A percentile compares a stretch with the other conserved stretches of the same genome.
phyloP scores from a whole-genome alignment of 2,888 invertebrate genomes.

The Lasioglossum oenotherae region DNA sequence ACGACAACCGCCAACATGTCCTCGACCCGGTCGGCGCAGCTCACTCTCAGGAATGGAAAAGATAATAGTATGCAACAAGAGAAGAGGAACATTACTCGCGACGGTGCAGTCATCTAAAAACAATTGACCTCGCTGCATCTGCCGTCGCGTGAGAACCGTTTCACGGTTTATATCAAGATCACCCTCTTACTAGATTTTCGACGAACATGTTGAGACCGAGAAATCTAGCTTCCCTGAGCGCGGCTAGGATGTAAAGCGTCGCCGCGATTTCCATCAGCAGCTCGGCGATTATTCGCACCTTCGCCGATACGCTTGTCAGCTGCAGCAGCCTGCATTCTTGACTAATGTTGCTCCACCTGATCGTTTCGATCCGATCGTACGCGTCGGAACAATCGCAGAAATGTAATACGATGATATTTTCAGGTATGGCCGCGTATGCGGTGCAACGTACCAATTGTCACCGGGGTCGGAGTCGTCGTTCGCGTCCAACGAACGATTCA shows the following conservation, averaged over 20 bases:
- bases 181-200: slow-evolving; percentile 93
- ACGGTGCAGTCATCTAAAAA: slow-evolving; percentile 92
- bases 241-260: slow-evolving; percentile 92
- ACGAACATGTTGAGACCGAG: slow-evolving; percentile 97
- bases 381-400: not conserved
- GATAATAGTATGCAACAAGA: slow-evolving; percentile 95
- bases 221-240: slow-evolving; percentile 94
- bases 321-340: slow-evolving; percentile 90
- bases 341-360: slow-evolving; percentile 89
- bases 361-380: not conserved
- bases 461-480: not conserved
- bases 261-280: slow-evolving; percentile 92
- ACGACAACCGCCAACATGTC: slow-evolving; percentile 96
- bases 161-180: not conserved
- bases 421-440: not conserved
- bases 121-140: slow-evolving; percentile 2
- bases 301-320: slow-evolving; percentile 86
- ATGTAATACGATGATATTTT: not conserved
- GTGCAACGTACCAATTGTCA: slow-evolving; percentile 62
- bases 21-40: slow-evolving; percentile 94
- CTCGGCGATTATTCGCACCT: slow-evolving; percentile 92
- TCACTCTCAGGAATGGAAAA: slow-evolving; percentile 93
- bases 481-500: slow-evolving; percentile 5
- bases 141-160: too few relatives aligned
- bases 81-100: slow-evolving; percentile 96